A percentile compares a stretch with the other conserved stretches of the same genome.
phyloP scores from a whole-genome alignment of 2,113 vertebrate genomes.

The Manacus vitellinus region DNA sequence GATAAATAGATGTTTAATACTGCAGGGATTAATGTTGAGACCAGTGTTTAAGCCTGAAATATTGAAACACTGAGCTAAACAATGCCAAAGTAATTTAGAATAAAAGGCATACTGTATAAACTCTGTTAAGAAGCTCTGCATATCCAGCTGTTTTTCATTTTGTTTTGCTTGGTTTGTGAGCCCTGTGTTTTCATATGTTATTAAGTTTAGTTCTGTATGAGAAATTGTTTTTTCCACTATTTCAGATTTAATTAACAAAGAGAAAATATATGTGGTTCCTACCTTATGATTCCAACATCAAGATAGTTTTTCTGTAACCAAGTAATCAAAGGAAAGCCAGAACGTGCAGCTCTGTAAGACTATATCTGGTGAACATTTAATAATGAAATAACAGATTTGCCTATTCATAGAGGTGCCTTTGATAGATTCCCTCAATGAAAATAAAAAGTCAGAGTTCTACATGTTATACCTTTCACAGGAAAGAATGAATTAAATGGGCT shows the following conservation, averaged over 20 bases:
- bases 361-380: neutral
- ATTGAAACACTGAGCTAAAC: neutral
- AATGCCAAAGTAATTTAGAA: neutral
- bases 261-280: neutral
- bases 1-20: neutral
- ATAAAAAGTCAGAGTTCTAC: neutral
- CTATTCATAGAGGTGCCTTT: neutral
- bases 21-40: neutral
- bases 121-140: neutral
- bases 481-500: neutral
- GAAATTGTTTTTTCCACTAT: neutral
- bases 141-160: neutral
- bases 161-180: neutral
- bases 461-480: neutral
- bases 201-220: neutral
- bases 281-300: neutral
- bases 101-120: neutral
- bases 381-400: neutral
- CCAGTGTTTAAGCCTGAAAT: neutral
- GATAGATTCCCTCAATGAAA: neutral
- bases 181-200: neutral
- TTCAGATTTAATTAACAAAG: neutral
- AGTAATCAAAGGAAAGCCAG: neutral
- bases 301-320: neutral
- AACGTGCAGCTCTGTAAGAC: neutral